Percentiles rank a stretch among this genome's conserved stretches.
Conservation (phyloP, 92 coral and sea anemone genomes). For the Bergia puertoricense region DNA sequence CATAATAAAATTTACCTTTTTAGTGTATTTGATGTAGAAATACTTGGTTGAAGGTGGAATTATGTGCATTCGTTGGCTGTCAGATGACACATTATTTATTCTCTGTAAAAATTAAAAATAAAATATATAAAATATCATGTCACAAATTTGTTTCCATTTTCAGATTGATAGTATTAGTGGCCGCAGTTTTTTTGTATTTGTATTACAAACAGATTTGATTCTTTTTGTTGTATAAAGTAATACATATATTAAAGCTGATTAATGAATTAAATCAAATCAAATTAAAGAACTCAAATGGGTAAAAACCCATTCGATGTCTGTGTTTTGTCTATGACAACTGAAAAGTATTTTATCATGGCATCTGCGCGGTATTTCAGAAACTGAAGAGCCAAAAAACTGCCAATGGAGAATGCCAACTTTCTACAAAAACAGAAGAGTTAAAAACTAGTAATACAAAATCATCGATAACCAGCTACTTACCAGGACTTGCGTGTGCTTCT, state of each 20-base stretch:
- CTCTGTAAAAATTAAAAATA: constrained; percentile 59
- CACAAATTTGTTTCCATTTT: background rate
- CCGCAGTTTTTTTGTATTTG: no score
- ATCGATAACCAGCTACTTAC: constrained; percentile 52
- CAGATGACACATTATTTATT: constrained; percentile 86
- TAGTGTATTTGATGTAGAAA: constrained; percentile 89
- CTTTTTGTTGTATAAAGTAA: no score
- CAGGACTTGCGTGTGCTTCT: constrained; percentile 72
- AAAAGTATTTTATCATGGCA: no score
- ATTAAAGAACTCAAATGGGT: no score
- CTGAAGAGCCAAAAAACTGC: background rate
- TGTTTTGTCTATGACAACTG: background rate
- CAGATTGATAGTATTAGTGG: background rate
- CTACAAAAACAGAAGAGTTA: background rate
- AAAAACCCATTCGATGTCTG: background rate
- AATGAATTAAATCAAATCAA: no score
- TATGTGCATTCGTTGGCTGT: constrained; percentile 98
- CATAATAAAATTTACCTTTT: constrained; percentile 63
- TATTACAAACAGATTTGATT: no score
- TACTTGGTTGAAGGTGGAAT: constrained; percentile 94
- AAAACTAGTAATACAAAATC: background rate
- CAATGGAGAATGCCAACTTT: no score
- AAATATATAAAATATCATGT: background rate
- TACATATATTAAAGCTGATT: no score
- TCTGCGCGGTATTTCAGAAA: no score